Evolutionary conservation across 2,797 vertebrate species (phyloP), one percentile per base, ranked within the genome.

Genomic region (Rhinogobio ventralis): DNA sequence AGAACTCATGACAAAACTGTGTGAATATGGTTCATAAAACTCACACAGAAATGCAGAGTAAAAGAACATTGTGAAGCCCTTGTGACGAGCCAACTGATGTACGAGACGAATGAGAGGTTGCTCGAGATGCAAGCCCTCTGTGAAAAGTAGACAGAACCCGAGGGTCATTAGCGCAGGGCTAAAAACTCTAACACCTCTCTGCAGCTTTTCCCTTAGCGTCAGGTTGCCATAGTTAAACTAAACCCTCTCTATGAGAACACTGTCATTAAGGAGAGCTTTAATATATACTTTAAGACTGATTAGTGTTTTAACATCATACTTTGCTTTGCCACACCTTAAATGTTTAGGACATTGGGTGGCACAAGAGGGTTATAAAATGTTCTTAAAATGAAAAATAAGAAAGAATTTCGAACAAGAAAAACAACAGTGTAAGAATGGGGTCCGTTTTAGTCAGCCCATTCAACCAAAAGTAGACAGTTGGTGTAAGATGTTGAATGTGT

Each of bases 71-170:
- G 64, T 17, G 17, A 69, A 62, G 14, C 77, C n/a, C 64, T 45
- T 62, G n/a, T 39, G 33, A 49, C 6, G 57, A 76, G 28, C 33
- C 51, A 36, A 23, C 20, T 7, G 72, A 30, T 71, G 42, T 78
- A 28, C 23, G 76, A 85, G 84, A 79, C 74, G 82, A 82, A n/a
- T 9, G 81, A 87, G 89, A 89, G 45, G 13, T 90, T 57, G 15
- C 23, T 57, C 17, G 15, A 85, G 20, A 67, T 91, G 87, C 89
- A 90, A 91, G 84, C 77, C 87, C 90, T 89, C 87, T 94, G 93
- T 91, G 94, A 94, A 95, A 95, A 95, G 93, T 94, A 88, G 91
- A 89, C 85, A 79, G 90, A 88, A 79, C 83, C 88, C 91, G 91
- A 90, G 66, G 89, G 86, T 91, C 85, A 94, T 95, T 95, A 94